Evolutionary conservation across 2,113 vertebrate genomes (phyloP).

Genomic region (Tympanuchus pallidicinctus): DNA sequence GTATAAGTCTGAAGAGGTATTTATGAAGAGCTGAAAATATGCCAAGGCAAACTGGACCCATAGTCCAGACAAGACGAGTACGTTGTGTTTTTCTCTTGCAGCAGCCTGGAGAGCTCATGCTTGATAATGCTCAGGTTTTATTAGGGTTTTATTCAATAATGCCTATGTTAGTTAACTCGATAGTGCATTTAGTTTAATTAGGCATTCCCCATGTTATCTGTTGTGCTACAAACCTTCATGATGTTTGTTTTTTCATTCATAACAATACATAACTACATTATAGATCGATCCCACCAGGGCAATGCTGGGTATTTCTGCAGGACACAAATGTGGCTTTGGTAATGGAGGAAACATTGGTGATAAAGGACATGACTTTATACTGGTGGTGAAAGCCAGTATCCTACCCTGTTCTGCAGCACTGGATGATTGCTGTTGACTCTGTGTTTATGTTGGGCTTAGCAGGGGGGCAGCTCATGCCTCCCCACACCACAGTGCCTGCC

Average conservation of each 20-base stretch:
- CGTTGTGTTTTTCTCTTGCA: neutral
- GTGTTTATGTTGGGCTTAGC: neutral
- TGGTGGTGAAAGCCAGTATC: neutral
- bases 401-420: rapidly evolving
- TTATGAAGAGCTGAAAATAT: neutral
- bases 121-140: neutral
- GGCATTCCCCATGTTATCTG: neutral
- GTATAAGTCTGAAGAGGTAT: neutral
- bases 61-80: neutral
- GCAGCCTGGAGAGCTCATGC: neutral
- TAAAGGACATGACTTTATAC: neutral
- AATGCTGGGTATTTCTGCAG: neutral
- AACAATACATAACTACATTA: neutral
- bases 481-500: neutral
- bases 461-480: neutral
- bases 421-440: neutral
- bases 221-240: neutral
- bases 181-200: slow-evolving; percentile 9
- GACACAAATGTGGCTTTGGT: neutral
- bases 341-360: neutral
- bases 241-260: neutral
- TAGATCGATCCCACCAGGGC: neutral
- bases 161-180: neutral
- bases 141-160: neutral
- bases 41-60: neutral